Base-by-base conservation (phyloP, 2,888 invertebrate species). In the Callinectes sapidus region DNA sequence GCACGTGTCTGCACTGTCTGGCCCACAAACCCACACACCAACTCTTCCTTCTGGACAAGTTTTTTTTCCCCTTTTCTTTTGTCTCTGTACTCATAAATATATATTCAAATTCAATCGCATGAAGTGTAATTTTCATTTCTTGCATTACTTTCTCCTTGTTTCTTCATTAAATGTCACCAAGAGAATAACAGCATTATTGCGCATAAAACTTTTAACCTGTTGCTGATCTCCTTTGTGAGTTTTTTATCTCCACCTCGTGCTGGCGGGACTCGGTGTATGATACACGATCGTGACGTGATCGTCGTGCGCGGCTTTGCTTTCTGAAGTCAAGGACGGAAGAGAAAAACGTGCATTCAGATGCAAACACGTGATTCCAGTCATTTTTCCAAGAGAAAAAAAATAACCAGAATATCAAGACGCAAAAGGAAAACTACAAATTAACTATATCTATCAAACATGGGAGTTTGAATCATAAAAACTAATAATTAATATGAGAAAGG, bases 1-100 rank as follows among this genome's bases (percentile, higher is more conserved):
- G 81, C 81, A 71, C 28, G 81, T 81, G 81, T 32, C 81, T 81
- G 35, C 35, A 32, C 35, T 81, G 81, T 32, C 81, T 81, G 35
- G 81, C 81, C 35, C 81, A 16, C 2, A 32, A 32, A 81, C 81
- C 13, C 35, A 81, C 81, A 35, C 35, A 16, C 35, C 81, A 16
- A 14, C 71, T 10, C 71, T n/a, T 32, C 35, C 28, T 77, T 10
- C 71, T 28, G 13, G n/a, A 77, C 71, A 77, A 77, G 13, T 28
- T 6, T 77, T 77, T 61, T 61, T 23, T 61, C 23, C 10, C 8
- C 48, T 48, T 48, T 48, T 48, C 48, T 48, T 48, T 48, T 48
- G 48, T 48, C 48, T 48, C 8, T 48, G 48, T 48, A 48, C 48
- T 48, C 48, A 39, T n/a, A n/a, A n/a, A 6, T 42, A 42, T 48